phyloP scores from a whole-genome alignment of 2,113 vertebrate species.

The Campylorhamphus procurvoides region DNA sequence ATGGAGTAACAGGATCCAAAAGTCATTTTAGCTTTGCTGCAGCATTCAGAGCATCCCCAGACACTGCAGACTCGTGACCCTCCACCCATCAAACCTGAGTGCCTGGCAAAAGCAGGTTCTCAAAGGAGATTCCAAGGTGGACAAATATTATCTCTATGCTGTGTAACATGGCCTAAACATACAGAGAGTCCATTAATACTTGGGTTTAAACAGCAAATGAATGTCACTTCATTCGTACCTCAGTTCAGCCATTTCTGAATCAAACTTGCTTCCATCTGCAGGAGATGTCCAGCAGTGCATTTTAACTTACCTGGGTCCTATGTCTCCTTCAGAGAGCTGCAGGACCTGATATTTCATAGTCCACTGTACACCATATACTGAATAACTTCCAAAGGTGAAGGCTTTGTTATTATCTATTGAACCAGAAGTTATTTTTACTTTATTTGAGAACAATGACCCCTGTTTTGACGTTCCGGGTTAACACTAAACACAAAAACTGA shows the following conservation, averaged over 20 bases:
- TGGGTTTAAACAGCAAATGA: background rate
- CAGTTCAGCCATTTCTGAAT: background rate
- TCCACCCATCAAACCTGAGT: background rate
- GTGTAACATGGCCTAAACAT: background rate
- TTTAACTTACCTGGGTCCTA: background rate
- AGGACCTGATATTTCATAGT: background rate
- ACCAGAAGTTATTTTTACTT: background rate
- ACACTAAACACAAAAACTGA: background rate
- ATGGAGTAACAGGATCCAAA: background rate
- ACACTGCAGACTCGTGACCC: background rate
- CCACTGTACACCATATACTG: background rate
- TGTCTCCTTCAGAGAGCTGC: background rate
- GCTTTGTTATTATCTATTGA: background rate
- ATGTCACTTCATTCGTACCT: background rate
- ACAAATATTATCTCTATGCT: background rate
- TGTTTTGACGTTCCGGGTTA: conserved; percentile 3
- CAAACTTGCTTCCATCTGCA: background rate
- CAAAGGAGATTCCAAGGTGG: background rate
- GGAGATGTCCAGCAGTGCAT: background rate
- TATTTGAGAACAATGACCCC: background rate
- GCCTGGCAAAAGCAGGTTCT: background rate
- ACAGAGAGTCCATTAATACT: background rate
- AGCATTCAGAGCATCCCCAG: background rate
- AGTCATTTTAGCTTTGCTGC: background rate
- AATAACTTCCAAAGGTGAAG: background rate